Conservation (phyloP, 2,888 invertebrate genomes). For the Piscicola geometra region DNA sequence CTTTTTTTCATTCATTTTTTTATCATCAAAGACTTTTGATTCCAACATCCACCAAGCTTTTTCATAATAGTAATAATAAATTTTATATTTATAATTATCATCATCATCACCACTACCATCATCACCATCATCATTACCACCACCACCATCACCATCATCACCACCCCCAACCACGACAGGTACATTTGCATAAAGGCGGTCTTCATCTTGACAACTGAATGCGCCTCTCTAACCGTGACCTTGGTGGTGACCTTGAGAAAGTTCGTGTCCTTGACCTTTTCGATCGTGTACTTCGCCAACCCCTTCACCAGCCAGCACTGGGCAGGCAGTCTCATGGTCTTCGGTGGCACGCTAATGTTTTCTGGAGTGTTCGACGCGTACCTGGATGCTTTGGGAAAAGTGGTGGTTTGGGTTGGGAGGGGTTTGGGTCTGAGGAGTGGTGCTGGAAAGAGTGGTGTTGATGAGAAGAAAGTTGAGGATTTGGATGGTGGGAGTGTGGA, state of each 20-base stretch:
- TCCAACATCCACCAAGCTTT: too few species aligned
- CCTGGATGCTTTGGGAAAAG: background rate
- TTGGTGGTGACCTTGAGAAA: conserved; percentile 90
- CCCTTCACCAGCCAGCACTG: conserved; percentile 86
- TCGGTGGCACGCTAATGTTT: conserved; percentile 85
- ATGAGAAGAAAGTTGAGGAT: background rate
- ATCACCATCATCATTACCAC: background rate
- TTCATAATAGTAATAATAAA: too few species aligned
- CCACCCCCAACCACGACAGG: conserved; percentile 54
- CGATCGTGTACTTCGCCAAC: conserved; percentile 88
- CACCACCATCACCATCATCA: background rate
- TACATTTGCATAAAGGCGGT: conserved; percentile 89
- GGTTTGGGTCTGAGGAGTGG: background rate
- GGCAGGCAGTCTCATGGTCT: conserved; percentile 83
- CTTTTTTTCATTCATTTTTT: too few species aligned
- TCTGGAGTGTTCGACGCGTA: conserved; percentile 57
- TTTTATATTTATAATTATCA: background rate
- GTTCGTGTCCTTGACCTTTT: conserved; percentile 88
- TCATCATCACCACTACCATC: background rate
- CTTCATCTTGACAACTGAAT: conserved; percentile 86
- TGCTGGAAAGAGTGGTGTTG: background rate
- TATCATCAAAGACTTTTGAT: too few species aligned
- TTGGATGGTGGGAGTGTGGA: too few species aligned
- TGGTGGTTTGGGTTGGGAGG: too few species aligned
- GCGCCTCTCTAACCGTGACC: conserved; percentile 87